Percentiles rank a stretch among this genome's conserved stretches.
phyloP scores from a whole-genome alignment of 2,113 vertebrate species.

The Centropus bengalensis region DNA sequence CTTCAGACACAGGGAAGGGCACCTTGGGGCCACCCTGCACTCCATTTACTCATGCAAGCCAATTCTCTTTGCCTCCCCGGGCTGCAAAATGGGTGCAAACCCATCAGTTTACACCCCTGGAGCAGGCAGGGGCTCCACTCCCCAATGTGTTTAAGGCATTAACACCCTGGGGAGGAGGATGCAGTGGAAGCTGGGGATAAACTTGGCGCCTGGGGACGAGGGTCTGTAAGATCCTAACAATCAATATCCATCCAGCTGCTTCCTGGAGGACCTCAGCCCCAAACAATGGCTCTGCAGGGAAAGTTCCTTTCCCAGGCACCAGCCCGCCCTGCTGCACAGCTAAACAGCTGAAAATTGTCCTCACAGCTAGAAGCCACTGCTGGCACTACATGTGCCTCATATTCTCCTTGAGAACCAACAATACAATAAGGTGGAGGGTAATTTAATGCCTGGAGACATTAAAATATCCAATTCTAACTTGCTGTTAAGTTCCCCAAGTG shows the following conservation, averaged over 20 bases:
- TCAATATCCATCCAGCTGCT: constrained; percentile 54
- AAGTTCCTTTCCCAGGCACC: constrained; percentile 68
- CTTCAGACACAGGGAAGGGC: background rate
- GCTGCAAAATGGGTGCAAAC: background rate
- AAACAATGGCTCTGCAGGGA: constrained; percentile 56
- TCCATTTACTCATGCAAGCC: fast-evolving
- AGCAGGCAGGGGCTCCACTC: fast-evolving
- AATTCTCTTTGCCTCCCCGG: background rate
- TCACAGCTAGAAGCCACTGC: background rate
- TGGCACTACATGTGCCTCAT: background rate
- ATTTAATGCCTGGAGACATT: background rate
- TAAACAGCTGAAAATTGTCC: background rate
- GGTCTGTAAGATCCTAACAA: background rate
- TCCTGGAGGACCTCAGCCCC: constrained; percentile 34
- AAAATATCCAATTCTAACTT: background rate
- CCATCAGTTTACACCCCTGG: background rate
- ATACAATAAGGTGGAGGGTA: background rate
- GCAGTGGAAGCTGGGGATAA: background rate
- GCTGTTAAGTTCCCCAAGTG: background rate
- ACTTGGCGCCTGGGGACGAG: background rate
- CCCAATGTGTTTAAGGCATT: background rate
- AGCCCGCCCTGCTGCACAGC: background rate
- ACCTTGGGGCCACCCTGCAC: background rate
- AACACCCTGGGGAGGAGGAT: background rate
- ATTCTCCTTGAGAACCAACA: background rate